Percentiles rank a stretch among this genome's conserved stretches.
Conservation (phyloP, 2,113 vertebrate species). For the Chionomys nivalis region DNA sequence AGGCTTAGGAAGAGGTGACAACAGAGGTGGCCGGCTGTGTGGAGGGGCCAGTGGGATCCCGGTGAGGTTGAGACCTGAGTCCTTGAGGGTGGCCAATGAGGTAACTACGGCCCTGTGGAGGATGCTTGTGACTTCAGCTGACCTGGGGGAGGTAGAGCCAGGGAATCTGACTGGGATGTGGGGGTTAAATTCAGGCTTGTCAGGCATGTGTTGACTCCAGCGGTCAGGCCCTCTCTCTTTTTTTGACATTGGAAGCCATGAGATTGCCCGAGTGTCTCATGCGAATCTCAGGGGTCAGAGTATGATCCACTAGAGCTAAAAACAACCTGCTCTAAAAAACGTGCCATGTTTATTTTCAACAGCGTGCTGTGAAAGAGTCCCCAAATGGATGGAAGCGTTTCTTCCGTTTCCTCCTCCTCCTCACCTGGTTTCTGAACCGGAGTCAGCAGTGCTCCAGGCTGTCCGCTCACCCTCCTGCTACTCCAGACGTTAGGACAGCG, state of each 20-base stretch:
- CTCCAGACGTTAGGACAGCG: background rate
- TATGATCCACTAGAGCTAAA: background rate
- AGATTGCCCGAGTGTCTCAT: background rate
- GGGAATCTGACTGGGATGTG: background rate
- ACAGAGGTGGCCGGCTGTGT: background rate
- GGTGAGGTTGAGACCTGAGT: background rate
- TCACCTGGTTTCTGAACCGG: background rate
- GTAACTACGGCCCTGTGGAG: background rate
- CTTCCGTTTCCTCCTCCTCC: conserved; percentile 12
- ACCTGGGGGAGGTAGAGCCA: background rate
- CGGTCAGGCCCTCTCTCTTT: too few species aligned
- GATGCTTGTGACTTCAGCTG: background rate
- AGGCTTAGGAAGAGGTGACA: background rate
- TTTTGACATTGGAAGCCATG: background rate
- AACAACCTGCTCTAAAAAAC: conserved; percentile 13
- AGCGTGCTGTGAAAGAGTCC: background rate
- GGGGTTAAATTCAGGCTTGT: background rate
- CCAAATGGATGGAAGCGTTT: background rate
- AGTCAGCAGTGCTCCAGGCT: background rate
- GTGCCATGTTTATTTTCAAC: conserved; percentile 22
- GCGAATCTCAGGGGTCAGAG: conserved; percentile 18
- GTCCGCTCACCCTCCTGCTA: background rate
- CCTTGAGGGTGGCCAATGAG: background rate
- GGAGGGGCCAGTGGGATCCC: background rate
- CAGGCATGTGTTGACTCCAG: too few species aligned